Base-by-base conservation (phyloP, 2,797 vertebrate species). In the Merluccius polli region DNA sequence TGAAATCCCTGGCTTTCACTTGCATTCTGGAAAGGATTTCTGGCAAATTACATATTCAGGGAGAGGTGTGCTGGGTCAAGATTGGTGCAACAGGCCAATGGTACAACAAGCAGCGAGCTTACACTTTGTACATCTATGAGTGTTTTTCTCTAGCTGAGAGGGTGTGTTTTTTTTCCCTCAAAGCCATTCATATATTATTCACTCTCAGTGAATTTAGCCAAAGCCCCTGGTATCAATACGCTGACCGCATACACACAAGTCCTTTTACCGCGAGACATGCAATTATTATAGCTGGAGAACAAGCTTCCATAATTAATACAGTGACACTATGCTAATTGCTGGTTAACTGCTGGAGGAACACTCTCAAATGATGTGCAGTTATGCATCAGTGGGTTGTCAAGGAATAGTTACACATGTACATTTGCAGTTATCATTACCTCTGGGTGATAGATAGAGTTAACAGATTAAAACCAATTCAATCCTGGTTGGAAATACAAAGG, bases 21-120 rank as follows among this genome's bases (percentile, higher is more conserved):
- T 72, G 63, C 27, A 29, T 67, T 59, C 84, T 83, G 83, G 72
- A 87, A 88, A 80, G 73, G 71, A 78, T 41, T 84, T 85, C 81
- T 75, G 16, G 79, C 70, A 75, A 84, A 89, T 77, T 3, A 0
- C 73, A 63, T 71, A 77, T 73, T 73, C 59, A 78, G 32, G 0
- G 30, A 79, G 75, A 81, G 71, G 72, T 78, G 52, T 21, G 32
- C 48, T 29, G 72, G 79, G 80, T 81, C 77, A 11, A 73, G 52
- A 72, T 24, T 9, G 81, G 76, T 77, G 73, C 70, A 77, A 59
- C 24, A 59, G 52, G 52, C 68, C 21, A 35, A 73, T 65, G 11
- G 30, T 38, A 73, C 67, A 76, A 68, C 18, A 48, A 75, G 70
- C 41, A 29, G 41, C 2, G 21, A 32, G 59, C 59, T 78, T 30